phyloP scores from a whole-genome alignment of 2,888 invertebrate genomes.

The Ormyrus thymus region DNA sequence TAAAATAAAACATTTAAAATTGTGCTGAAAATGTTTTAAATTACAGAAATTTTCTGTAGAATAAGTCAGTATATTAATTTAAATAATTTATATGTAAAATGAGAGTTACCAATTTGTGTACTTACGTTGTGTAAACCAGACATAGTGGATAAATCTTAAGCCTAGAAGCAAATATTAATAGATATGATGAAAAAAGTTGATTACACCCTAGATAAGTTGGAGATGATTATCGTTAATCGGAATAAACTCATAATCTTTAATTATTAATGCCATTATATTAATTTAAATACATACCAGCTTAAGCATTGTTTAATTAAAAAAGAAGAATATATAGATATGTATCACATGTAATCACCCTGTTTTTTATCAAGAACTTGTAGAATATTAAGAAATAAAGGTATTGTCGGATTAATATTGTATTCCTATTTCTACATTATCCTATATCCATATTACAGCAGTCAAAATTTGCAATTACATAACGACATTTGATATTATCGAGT shows the following conservation, averaged over 20 bases:
- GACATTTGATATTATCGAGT: too few species aligned
- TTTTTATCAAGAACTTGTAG: background rate
- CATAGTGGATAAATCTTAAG: slow-evolving; percentile 64
- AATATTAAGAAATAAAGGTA: too few species aligned
- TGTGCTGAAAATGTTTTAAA: too few species aligned
- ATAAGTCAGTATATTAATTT: too few species aligned
- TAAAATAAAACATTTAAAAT: too few species aligned
- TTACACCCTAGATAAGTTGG: slow-evolving; percentile 6
- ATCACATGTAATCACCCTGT: slow-evolving; percentile 26
- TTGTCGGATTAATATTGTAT: too few species aligned
- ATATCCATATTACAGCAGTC: too few species aligned
- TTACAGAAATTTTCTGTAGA: too few species aligned
- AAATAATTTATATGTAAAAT: too few species aligned
- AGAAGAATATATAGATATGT: background rate
- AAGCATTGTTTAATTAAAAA: too few species aligned
- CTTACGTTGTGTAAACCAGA: slow-evolving; percentile 62
- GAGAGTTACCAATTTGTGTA: background rate
- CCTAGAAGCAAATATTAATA: slow-evolving; percentile 57
- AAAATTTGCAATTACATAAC: too few species aligned
- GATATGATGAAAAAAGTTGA: slow-evolving; percentile 14
- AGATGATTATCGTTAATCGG: background rate
- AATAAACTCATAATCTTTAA: background rate
- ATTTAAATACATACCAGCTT: background rate
- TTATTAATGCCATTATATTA: background rate
- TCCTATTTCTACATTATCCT: too few species aligned